Percentiles rank a stretch among this genome's conserved stretches.
These are phyloP conservation scores for Fregetta grallaria DNA, from an alignment of 2,113 vertebrate genomes.

Conservation along the genomic window DNA sequence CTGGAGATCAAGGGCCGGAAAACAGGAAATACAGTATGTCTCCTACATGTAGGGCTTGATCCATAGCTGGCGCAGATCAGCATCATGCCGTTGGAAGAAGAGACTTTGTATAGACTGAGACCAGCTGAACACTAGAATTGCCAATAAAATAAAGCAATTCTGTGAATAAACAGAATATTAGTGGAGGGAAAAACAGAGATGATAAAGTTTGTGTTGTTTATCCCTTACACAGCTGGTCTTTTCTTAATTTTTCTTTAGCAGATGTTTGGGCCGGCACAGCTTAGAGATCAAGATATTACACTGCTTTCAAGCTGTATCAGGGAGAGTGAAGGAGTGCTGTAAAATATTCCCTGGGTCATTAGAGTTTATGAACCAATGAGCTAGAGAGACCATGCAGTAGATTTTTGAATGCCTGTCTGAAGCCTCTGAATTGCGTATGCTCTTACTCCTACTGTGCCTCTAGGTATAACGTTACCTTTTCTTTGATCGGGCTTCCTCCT, in stretches of 20 bases:
- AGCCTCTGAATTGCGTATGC: not conserved
- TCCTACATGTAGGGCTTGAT: not conserved
- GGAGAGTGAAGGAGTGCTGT: not conserved
- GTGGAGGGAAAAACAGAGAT: constrained; percentile 20
- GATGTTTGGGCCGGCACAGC: not conserved
- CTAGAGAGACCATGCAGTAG: not conserved
- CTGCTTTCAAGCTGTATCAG: not conserved
- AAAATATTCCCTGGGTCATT: not conserved
- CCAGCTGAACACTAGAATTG: constrained; percentile 22
- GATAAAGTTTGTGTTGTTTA: constrained; percentile 33
- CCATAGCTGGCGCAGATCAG: not conserved
- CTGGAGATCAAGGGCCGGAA: not conserved
- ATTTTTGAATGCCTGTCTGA: not conserved
- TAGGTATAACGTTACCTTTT: not conserved
- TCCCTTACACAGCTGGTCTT: constrained; percentile 26
- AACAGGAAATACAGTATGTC: not conserved
- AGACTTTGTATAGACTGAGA: not conserved
- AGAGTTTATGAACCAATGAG: not conserved
- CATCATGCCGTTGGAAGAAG: not conserved
- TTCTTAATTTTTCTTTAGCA: constrained; percentile 16
- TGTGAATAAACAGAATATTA: constrained; percentile 53
- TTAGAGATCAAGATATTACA: not conserved
- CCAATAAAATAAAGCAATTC: constrained; percentile 34
- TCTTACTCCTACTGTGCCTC: not conserved
- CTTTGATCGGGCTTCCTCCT: not conserved